Percentiles rank a stretch among this genome's conserved stretches.
Conservation (phyloP, 2,113 vertebrate genomes). For the human (Homo sapiens) region DNA sequence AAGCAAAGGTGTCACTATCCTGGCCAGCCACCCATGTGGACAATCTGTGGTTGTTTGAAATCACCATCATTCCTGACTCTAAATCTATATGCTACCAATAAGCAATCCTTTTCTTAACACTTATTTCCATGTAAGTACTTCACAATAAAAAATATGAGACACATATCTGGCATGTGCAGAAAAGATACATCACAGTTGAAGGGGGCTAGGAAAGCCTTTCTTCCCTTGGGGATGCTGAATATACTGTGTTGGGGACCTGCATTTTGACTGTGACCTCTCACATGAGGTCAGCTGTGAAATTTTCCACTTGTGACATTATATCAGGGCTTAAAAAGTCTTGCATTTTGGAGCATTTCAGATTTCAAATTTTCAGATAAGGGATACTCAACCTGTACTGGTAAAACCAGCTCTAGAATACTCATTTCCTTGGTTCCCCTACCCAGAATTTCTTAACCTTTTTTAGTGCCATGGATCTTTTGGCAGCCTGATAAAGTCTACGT, state of each 20-base stretch:
- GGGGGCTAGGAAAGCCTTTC: background rate
- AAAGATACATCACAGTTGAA: background rate
- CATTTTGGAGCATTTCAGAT: background rate
- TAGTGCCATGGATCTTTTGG: no score
- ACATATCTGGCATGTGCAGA: background rate
- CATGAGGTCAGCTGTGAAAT: background rate
- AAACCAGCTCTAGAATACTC: background rate
- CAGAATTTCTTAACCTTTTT: background rate
- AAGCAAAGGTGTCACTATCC: background rate
- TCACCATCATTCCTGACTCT: background rate
- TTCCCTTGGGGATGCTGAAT: background rate
- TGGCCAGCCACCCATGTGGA: background rate
- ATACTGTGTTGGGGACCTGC: background rate
- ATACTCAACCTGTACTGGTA: background rate
- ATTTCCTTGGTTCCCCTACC: background rate
- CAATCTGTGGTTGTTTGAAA: background rate
- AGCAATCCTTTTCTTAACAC: background rate
- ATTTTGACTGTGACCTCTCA: background rate
- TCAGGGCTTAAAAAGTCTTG: background rate
- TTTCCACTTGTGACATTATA: background rate
- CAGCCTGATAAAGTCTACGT: background rate
- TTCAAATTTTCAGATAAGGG: background rate
- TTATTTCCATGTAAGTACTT: background rate
- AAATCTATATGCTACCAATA: background rate
- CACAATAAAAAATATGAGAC: background rate